Conservation (phyloP, 2,888 invertebrate genomes). For the Amphimallon solstitiale region DNA sequence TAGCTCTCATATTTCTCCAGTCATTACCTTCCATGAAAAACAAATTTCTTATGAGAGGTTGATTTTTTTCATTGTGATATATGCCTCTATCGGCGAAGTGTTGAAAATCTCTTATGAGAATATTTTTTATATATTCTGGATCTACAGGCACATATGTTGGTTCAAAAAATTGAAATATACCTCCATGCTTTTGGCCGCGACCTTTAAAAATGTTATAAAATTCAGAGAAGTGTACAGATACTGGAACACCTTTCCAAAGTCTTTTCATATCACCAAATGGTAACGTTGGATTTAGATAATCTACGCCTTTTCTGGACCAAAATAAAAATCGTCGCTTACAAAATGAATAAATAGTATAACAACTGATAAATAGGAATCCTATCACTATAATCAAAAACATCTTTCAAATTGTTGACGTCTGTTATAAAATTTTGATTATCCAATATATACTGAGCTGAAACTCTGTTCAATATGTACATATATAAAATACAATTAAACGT, state of each 20-base stretch:
- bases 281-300: constrained; percentile 39
- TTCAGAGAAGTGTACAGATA: not conserved
- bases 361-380: not conserved
- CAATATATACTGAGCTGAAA: too few relatives aligned
- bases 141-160: constrained; percentile 42
- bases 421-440: too few relatives aligned
- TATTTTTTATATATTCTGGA: constrained; percentile 52
- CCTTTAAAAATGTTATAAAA: constrained; percentile 19
- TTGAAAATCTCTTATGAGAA: constrained; percentile 69
- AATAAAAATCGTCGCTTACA: constrained; percentile 29
- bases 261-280: constrained; percentile 28
- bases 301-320: constrained; percentile 37
- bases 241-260: not conserved
- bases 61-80: constrained; percentile 67
- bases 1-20: constrained; percentile 70
- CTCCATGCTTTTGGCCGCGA: constrained; percentile 36
- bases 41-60: constrained; percentile 68
- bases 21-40: constrained; percentile 66
- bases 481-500: too few relatives aligned
- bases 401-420: too few relatives aligned
- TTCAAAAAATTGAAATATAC: constrained; percentile 36
- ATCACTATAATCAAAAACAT: not conserved
- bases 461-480: too few relatives aligned
- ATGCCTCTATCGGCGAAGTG: constrained; percentile 71
- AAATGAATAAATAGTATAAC: not conserved